These are phyloP conservation scores for Brachyrhaphis roseni DNA, from an alignment of 2,797 vertebrate species.

Conservation along the genomic window DNA sequence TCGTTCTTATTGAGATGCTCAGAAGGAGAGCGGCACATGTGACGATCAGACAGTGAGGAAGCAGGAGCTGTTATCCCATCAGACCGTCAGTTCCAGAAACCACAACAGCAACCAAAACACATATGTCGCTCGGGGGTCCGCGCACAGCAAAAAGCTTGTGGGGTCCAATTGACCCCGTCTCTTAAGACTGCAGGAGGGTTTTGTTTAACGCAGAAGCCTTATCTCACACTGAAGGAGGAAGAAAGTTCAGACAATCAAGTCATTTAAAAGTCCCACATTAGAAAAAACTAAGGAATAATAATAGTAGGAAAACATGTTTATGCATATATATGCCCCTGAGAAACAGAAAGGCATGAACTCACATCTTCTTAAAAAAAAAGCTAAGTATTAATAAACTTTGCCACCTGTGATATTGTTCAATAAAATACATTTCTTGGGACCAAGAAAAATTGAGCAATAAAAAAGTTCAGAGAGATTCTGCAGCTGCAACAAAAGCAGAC, in stretches of 20 bases:
- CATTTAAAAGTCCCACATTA: not conserved
- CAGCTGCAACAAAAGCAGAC: not conserved
- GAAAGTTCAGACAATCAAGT: not conserved
- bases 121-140: too few relatives aligned
- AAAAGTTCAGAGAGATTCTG: not conserved
- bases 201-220: not conserved
- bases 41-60: too few relatives aligned
- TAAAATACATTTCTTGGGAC: not conserved
- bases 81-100: too few relatives aligned
- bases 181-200: too few relatives aligned
- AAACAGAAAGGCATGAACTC: not conserved
- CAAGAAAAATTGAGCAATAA: not conserved
- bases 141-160: too few relatives aligned
- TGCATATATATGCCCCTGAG: not conserved
- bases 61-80: too few relatives aligned
- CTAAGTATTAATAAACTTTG: not conserved
- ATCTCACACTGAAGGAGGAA: not conserved
- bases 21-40: too few relatives aligned
- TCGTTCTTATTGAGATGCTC: too few relatives aligned
- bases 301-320: not conserved
- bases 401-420: not conserved
- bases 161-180: too few relatives aligned
- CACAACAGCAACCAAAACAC: too few relatives aligned
- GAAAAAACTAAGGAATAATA: not conserved
- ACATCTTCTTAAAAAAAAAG: not conserved